Base-by-base conservation (phyloP, 2,113 vertebrate genomes). In the Peucedramus taeniatus region DNA sequence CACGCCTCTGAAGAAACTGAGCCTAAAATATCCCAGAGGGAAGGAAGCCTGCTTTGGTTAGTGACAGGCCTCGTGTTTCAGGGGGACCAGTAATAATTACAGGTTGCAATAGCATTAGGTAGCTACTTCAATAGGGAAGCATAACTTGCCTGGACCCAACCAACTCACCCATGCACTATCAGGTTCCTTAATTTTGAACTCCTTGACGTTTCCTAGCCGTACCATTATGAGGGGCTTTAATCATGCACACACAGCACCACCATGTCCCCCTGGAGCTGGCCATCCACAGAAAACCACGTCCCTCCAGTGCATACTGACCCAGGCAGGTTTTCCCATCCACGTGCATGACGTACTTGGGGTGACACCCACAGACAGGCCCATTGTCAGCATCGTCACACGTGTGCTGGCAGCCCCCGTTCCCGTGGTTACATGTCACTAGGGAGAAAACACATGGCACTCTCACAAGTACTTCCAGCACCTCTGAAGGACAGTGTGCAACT, bases 341-440 rank as follows among this genome's bases (percentile, higher is more conserved):
- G 9, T 99, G 99, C 96, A 99, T 97, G 61, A 97, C 95, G 95
- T 99, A 99, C 89, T 98, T 99, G 94, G 97, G 96, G 83, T 99
- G 99, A 95, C 99, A 99, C 84, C 98, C 98, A 97, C 99, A 99
- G 65, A 99, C 82, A 1, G 99, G 99, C 28, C 99, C 99, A 3
- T 97, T 96, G 57, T 99, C 98, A 2, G 99, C 98, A 96, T 99
- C 99, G 64, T 99, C 99, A 60, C 99, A 99, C 10, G 97, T 98
- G 97, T 99, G 99, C 95, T 99, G 99, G 96, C 99, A 99, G 85
- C 99, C 99, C 65, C 99, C 99, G 2, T 99, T 99, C 50, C 99
- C 99, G 65, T 99, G 99, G 98, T 98, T 99, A 96, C 99, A 99
- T 2, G 99, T 99, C 92, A 99, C 99, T 99, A 66, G 72, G 93